Base-by-base conservation (phyloP, 92 coral and sea anemone species). In the Zoanthus sociatus region DNA sequence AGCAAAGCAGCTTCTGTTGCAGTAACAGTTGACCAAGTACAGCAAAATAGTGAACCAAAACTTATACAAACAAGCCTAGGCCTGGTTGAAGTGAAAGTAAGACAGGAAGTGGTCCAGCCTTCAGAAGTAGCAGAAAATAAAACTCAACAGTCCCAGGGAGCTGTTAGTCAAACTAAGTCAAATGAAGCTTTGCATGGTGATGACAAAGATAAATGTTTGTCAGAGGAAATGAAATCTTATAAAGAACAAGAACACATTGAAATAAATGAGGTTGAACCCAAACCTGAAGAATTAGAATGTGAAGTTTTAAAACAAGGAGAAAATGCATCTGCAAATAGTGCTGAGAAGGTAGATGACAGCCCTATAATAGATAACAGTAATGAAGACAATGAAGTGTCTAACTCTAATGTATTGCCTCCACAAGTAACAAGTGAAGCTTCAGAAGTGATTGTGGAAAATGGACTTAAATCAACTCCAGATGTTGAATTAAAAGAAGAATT, bases 1-100 rank as follows among this genome's bases (percentile, higher is more conserved):
- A 88, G 90, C 54, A 87, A 86, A 58, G 47, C 92, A 53, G 70
- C 91, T 20, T 88, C 90, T 6, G 64, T 88, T 50, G 88, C 78
- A 83, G 67, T 78, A 71, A 32, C 32, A 71, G n/a, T 7, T 32
- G 76, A 71, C 33, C 76, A 71, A 44, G 50, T 71, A 71, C 60
- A n/a, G 26, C 84, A 64, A 32, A 78, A n/a, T 60, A 79, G 32
- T 4, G 72, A 79, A 33, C 21, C 84, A 37, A 79, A 79, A 64
- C 84, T 79, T 61, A 71, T 79, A 64, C 74, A 79, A 79, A 79
- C 84, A 9, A 61, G 73, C 14, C 60, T 61, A 17, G 73, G 60
- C 21, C 2, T 7, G 17, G 76, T 71, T 17, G 18, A 4, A 33
- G 53, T 71, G 50, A 33, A 71, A 71, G 53, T 71, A 71, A 71